Percentiles rank a stretch among this genome's conserved stretches.
Evolutionary conservation across 2,797 vertebrate genomes (phyloP).

Genomic region (Silurus aristotelis): DNA sequence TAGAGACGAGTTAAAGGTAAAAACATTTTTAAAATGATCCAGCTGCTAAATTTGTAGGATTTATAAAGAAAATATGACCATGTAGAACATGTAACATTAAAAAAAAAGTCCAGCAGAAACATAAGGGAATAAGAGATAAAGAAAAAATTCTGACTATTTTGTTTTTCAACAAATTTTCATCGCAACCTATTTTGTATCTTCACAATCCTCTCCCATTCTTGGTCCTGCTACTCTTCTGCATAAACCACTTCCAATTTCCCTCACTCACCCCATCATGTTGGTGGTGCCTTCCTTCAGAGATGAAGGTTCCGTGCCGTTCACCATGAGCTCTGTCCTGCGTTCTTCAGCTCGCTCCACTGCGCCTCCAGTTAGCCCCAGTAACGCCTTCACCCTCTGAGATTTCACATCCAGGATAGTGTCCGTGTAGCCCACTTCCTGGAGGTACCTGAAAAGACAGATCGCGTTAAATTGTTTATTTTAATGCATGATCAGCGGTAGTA

Average conservation of each 20-base stretch:
- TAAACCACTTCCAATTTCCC: neutral
- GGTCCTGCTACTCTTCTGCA: neutral
- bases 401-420: slow-evolving; percentile 98
- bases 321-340: slow-evolving; percentile 83
- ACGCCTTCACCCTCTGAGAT: slow-evolving; percentile 89
- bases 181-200: neutral
- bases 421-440: slow-evolving; percentile 98
- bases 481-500: neutral
- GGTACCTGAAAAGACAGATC: slow-evolving; percentile 78
- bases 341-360: slow-evolving; percentile 81
- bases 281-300: slow-evolving; percentile 84
- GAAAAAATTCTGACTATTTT: too few species aligned
- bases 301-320: slow-evolving; percentile 90
- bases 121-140: neutral
- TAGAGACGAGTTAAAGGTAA: too few species aligned
- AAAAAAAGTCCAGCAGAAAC: neutral
- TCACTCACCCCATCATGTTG: slow-evolving; percentile 49
- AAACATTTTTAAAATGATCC: neutral
- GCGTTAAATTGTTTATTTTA: neutral
- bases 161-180: too few species aligned
- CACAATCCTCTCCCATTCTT: neutral
- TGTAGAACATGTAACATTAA: neutral
- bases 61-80: neutral
- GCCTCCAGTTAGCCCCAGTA: slow-evolving; percentile 88
- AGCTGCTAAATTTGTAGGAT: neutral